Evolutionary conservation across 2,113 vertebrate genomes (phyloP).

Genomic region (Tenebrosternarchus preto): DNA sequence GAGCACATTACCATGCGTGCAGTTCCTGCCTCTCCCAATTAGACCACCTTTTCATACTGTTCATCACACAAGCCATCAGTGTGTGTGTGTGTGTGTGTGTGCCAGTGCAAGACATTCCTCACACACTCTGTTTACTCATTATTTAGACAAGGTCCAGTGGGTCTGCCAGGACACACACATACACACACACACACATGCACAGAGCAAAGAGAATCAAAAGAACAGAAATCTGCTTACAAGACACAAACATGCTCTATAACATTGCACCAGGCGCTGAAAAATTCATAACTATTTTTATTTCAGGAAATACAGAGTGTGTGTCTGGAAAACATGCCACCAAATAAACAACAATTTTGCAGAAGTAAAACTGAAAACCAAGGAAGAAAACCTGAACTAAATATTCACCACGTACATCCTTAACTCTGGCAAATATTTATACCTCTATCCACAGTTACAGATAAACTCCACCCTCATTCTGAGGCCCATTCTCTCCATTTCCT

Average conservation of each 20-base stretch:
- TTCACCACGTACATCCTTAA: background rate
- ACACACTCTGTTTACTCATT: background rate
- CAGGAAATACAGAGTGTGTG: background rate
- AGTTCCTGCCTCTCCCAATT: conserved; percentile 61
- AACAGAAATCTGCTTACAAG: conserved; percentile 25
- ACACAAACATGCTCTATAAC: conserved; percentile 6
- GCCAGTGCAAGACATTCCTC: background rate
- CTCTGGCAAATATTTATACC: background rate
- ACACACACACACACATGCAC: conserved; percentile 8
- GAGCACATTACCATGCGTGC: conserved; percentile 64
- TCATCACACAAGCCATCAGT: background rate
- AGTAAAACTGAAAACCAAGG: background rate
- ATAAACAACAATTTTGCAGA: conserved; percentile 23
- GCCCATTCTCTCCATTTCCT: conserved; percentile 39
- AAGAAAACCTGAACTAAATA: background rate
- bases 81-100: conserved; percentile 5
- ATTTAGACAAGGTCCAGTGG: background rate
- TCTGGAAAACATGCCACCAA: background rate
- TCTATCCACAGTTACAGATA: conserved; percentile 14
- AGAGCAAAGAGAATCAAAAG: background rate
- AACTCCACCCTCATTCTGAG: conserved; percentile 3
- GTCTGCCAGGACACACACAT: background rate
- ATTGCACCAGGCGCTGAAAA: conserved; percentile 31
- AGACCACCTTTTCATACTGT: conserved; percentile 30
- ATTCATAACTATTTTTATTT: conserved; percentile 27